Evolutionary conservation across 2,113 vertebrate species (phyloP).

Genomic region (Semnopithecus entellus): DNA sequence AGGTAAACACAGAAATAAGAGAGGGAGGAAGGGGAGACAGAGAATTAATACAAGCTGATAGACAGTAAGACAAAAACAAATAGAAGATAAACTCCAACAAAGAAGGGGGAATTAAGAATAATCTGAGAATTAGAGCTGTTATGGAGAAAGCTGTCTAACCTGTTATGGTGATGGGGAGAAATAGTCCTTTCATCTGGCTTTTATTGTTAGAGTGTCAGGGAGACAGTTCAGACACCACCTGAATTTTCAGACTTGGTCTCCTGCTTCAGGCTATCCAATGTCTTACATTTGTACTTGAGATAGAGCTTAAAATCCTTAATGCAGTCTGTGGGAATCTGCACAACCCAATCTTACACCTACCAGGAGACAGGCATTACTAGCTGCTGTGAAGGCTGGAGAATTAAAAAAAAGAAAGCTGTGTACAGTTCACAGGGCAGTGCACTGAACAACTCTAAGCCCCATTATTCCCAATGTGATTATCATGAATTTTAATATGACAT

Average conservation of each 20-base stretch:
- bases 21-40: background rate
- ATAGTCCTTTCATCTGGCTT: background rate
- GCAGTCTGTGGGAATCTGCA: background rate
- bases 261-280: background rate
- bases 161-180: background rate
- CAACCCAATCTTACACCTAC: background rate
- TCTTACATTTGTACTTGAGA: background rate
- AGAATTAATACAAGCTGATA: background rate
- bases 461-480: background rate
- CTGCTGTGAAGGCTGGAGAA: background rate
- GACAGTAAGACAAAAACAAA: background rate
- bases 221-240: background rate
- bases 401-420: background rate
- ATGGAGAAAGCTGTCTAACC: background rate
- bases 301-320: background rate
- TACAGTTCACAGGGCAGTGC: background rate
- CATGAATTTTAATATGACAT: background rate
- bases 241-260: background rate
- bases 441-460: background rate
- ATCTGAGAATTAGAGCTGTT: background rate
- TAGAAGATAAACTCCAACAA: background rate
- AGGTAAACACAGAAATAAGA: fast-evolving
- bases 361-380: background rate
- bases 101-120: background rate
- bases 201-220: background rate